Conservation (phyloP, 2,888 invertebrate species). For the Cylindroiulus punctatus region DNA sequence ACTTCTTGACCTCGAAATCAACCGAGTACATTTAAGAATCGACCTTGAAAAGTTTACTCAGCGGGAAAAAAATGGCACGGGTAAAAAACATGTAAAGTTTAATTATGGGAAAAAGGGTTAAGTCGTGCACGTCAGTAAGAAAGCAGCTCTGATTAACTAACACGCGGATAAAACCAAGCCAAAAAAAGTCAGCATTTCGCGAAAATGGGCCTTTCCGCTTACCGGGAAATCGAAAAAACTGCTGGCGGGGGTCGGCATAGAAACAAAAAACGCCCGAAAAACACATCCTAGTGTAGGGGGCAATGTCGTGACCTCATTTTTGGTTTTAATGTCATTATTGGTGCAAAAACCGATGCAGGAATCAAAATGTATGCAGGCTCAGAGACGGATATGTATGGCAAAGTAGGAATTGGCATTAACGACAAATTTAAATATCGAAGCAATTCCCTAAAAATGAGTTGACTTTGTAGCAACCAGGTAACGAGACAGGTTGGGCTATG, state of each 20-base stretch:
- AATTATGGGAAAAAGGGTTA: conserved; percentile 32
- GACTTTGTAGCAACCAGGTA: too few species aligned
- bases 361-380: not conserved
- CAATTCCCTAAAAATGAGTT: not conserved
- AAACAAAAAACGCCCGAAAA: not conserved
- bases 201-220: not conserved
- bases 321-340: conserved; percentile 32
- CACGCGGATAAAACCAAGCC: not conserved
- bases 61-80: conserved; percentile 7
- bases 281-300: conserved; percentile 18
- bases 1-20: conserved; percentile 32
- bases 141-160: conserved; percentile 17
- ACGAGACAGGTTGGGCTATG: too few species aligned
- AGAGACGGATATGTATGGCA: not conserved
- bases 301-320: conserved; percentile 32
- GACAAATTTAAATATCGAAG: not conserved
- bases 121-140: not conserved
- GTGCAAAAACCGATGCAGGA: not conserved
- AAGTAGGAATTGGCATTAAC: not conserved
- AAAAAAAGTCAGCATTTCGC: not conserved
- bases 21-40: not conserved
- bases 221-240: not conserved
- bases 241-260: not conserved
- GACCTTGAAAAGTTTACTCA: conserved; percentile 15
- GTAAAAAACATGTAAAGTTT: not conserved